These are phyloP conservation scores for Lagodon rhomboides DNA, from an alignment of 2,797 vertebrate species.

Conservation along the genomic window DNA sequence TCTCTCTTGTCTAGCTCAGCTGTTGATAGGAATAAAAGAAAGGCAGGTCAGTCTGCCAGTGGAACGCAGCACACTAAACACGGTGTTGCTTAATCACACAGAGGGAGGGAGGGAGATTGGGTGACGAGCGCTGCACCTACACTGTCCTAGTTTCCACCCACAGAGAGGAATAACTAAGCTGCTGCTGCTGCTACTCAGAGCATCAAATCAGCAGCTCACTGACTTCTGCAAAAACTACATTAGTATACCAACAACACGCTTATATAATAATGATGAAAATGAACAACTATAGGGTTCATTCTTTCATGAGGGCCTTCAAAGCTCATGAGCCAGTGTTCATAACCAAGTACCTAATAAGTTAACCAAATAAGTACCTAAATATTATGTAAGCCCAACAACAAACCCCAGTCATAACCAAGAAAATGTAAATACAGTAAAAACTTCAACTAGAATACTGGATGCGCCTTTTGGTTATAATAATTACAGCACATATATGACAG, in stretches of 20 bases:
- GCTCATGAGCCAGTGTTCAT: not conserved
- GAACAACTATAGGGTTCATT: not conserved
- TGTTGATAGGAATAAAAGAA: slow-evolving; percentile 41
- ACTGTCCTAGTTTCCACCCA: slow-evolving; percentile 77
- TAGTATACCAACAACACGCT: slow-evolving; percentile 10
- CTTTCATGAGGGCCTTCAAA: not conserved
- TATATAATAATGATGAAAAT: not conserved
- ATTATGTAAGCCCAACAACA: not conserved
- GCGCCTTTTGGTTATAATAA: not conserved
- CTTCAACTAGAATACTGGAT: not conserved
- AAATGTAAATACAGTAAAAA: not conserved
- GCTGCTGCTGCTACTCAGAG: slow-evolving; percentile 43
- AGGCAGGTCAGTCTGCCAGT: slow-evolving; percentile 62
- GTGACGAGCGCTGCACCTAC: slow-evolving; percentile 75
- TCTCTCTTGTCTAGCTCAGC: slow-evolving; percentile 42
- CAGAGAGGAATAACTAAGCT: slow-evolving; percentile 48
- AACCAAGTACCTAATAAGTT: not conserved
- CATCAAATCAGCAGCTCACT: slow-evolving; percentile 27
- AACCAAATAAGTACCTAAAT: not conserved
- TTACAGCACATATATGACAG: not conserved
- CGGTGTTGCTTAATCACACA: slow-evolving; percentile 66
- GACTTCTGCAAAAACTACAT: slow-evolving; percentile 8
- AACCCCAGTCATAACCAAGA: not conserved
- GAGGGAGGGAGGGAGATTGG: slow-evolving; percentile 46
- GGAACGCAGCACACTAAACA: slow-evolving; percentile 54